Evolutionary conservation across 2,888 invertebrate species (phyloP).

Genomic region (Sicus ferrugineus): DNA sequence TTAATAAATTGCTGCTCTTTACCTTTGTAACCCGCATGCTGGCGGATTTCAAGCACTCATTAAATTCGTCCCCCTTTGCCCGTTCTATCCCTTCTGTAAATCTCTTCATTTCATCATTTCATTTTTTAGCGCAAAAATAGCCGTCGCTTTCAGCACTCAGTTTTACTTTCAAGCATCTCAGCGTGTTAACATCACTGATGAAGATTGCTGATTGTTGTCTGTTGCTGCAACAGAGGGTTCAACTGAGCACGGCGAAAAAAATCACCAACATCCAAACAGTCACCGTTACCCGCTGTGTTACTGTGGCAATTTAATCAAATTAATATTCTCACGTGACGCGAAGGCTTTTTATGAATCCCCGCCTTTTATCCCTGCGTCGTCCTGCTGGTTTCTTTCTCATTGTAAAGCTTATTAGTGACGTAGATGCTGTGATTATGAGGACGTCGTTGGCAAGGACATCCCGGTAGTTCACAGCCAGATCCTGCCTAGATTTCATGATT

Average conservation of each 20-base stretch:
- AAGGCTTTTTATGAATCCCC: neutral
- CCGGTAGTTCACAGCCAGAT: neutral
- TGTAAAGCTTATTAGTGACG: slow-evolving; percentile 14
- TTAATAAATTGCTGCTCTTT: neutral
- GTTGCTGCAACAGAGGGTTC: neutral
- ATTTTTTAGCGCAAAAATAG: neutral
- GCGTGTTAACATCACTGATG: slow-evolving; percentile 48
- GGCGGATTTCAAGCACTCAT: slow-evolving; percentile 28
- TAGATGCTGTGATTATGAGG: neutral
- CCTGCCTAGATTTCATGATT: neutral
- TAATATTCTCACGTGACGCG: slow-evolving; percentile 57
- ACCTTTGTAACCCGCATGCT: slow-evolving; percentile 48
- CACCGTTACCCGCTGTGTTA: slow-evolving; percentile 51
- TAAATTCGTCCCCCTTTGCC: neutral
- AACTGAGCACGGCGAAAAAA: neutral
- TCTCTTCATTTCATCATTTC: neutral
- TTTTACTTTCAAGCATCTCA: slow-evolving; percentile 44
- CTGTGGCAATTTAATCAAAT: slow-evolving; percentile 61
- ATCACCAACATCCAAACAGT: neutral
- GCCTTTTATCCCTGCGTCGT: slow-evolving; percentile 18
- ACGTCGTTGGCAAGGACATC: neutral
- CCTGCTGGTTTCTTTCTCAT: slow-evolving; percentile 13
- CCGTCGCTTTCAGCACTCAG: neutral
- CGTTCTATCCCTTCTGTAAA: neutral
- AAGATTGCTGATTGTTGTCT: slow-evolving; percentile 39